Base-by-base conservation (phyloP, 2,888 invertebrate species). In the Galeruca laticollis region DNA sequence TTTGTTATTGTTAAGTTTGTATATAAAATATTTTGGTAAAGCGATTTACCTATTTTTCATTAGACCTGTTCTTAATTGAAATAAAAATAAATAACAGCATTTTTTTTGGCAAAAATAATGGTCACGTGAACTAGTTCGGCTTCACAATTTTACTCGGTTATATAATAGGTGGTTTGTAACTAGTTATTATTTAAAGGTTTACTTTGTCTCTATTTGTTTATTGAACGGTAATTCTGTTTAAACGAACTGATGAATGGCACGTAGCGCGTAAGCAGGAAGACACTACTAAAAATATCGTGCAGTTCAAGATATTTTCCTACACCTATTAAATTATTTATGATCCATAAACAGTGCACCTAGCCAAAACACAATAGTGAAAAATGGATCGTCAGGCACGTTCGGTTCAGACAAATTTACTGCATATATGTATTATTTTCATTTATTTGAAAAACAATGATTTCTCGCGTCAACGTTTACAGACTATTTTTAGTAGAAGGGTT, bases 271-370 rank as follows among this genome's bases (percentile, higher is more conserved):
- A n/a, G n/a, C 40, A 40, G 40, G 18, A 47, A 47, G 47, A 47
- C 15, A 13, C 13, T n/a, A 43, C n/a, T 43, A 43, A n/a, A 43
- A 43, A n/a, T 43, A 43, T n/a, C n/a, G 47, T 18, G 47, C 15
- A 52, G n/a, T 26, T 26, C 6, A 21, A 52, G 11, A 21, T 26
- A 52, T 26, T 52, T 52, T 52, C 52, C 52, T 13, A 15, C 1
- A n/a, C 11, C 52, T n/a, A 52, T 52, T 52, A 52, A 26, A 52
- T 21, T 52, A 52, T 26, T 26, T 26, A 52, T 26, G 52, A 21
- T 11, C 52, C 26, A 52, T 52, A 52, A 26, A 52, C 5, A 26
- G 9, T 26, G 5, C 11, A 26, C 52, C 26, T 26, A 52, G 52
- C 52, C 52, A 52, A 21, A 52, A 52, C 52, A 52, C n/a, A 26